Conservation (phyloP, 2,888 invertebrate species). For the Chesias legatella region DNA sequence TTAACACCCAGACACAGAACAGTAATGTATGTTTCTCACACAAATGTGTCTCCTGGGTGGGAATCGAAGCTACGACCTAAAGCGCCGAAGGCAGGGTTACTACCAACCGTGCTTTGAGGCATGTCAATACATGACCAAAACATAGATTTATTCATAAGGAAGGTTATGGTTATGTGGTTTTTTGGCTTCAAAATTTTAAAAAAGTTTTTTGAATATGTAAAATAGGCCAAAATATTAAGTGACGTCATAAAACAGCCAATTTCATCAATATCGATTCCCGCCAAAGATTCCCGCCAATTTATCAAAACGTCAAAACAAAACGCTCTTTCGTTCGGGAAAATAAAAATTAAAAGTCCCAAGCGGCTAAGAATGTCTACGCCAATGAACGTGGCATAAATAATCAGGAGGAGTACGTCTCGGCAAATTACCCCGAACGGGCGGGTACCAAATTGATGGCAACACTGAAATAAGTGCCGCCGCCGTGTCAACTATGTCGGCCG, state of each 20-base stretch:
- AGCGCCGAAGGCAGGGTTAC: no score
- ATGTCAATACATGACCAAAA: no score
- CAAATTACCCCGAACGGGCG: slow-evolving; percentile 72
- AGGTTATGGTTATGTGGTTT: no score
- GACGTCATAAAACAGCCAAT: slow-evolving; percentile 23
- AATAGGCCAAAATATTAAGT: neutral
- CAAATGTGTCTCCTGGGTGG: no score
- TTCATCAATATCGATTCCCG: slow-evolving; percentile 35
- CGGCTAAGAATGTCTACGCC: slow-evolving; percentile 48
- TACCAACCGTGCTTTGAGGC: no score
- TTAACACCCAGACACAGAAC: no score
- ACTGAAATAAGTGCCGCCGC: slow-evolving; percentile 56
- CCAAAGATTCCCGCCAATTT: slow-evolving; percentile 37
- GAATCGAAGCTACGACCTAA: no score
- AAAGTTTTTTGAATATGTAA: neutral
- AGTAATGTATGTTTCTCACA: no score
- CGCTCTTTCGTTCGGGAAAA: slow-evolving; percentile 32
- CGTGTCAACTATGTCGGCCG: slow-evolving; percentile 52
- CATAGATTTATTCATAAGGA: no score
- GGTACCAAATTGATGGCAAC: slow-evolving; percentile 53
- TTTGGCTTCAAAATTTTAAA: neutral
- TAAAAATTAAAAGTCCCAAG: slow-evolving; percentile 47
- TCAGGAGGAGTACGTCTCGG: slow-evolving; percentile 60
- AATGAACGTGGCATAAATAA: slow-evolving; percentile 67
- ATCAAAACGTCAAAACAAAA: slow-evolving; percentile 50